Evolutionary conservation across 92 coral and sea anemone species (phyloP), one percentile per base, ranked within the genome.

Genomic region (Porites evermanni): DNA sequence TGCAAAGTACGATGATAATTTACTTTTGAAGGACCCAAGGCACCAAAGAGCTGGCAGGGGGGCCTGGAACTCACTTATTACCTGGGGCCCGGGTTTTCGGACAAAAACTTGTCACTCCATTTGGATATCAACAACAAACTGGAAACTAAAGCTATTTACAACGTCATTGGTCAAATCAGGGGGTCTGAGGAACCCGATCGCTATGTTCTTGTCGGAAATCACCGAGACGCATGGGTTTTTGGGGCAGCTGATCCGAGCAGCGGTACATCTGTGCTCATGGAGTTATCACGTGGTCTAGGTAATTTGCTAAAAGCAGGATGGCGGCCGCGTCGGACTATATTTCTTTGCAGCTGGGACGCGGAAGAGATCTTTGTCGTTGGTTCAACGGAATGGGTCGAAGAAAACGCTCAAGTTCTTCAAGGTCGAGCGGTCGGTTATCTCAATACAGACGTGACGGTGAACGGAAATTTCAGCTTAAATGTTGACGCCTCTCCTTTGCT

Each of bases 301-400:
- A 88, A 79, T 64, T 59, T 97, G 32, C 86, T 97, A 17, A 93
- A 93, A 52, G 44, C 89, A 0, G 97, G 97, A 11, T 97, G 99
- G 99, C 92, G 99, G 68, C 99, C 99, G 5, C 95, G 98, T 77
- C 88, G 99, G 58, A 95, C 97, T 78, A 93, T 97, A 70, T 93
- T 89, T 86, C 84, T 97, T 10, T 97, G 99, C 76, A 97, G 99
- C 90, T 97, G 99, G 99, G 98, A 95, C 77, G 99, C 98, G 12
- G 99, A 97, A 72, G 99, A 97, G 53, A 79, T 93, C 66, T 91
- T 94, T 74, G 83, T 97, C 0, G 84, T 91, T 23, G 99, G 99
- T 0, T 95, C 99, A 11, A 91, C 95, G 9, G 99, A 97, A 80
- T 97, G 96, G 95, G 99, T 93, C 0, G 98, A 97, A 53, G 97